Evolutionary conservation across 2,888 invertebrate species (phyloP).

Genomic region (Lapara coniferarum): DNA sequence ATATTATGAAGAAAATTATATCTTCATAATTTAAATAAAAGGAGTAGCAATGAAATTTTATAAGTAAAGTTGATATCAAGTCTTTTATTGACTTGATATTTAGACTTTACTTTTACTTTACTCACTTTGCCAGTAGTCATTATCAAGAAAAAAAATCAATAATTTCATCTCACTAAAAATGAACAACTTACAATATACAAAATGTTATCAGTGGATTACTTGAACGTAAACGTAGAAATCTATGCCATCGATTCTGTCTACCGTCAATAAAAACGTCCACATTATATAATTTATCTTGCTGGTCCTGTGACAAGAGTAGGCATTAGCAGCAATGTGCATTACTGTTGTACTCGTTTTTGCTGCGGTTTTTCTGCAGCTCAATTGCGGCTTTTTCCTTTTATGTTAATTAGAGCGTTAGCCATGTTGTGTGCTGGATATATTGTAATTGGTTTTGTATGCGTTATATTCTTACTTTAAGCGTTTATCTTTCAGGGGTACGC

Average conservation of each 20-base stretch:
- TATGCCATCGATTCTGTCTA: not conserved
- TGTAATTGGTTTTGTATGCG: not conserved
- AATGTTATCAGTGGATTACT: not conserved
- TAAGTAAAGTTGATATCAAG: too few species aligned
- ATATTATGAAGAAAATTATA: too few species aligned
- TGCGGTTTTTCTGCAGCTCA: conserved; percentile 13
- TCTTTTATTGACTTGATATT: too few species aligned
- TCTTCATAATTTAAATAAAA: too few species aligned
- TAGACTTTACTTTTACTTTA: too few species aligned
- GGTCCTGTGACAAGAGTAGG: not conserved
- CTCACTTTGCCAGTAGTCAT: too few species aligned
- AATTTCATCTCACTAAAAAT: too few species aligned
- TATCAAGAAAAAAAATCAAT: too few species aligned
- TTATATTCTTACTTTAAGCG: too few species aligned
- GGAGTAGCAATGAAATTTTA: too few species aligned
- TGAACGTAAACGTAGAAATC: not conserved
- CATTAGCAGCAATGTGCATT: conserved; percentile 17
- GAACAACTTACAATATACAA: not conserved
- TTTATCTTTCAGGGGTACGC: too few species aligned
- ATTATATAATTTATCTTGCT: conserved; percentile 11
- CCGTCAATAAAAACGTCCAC: not conserved
- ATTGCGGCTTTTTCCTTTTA: conserved; percentile 1
- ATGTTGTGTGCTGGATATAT: not conserved
- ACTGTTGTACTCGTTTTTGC: not conserved
- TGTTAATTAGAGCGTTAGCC: conserved; percentile 1